Base-by-base conservation (phyloP, 2,797 vertebrate genomes). In the Chaetodon trifasciatus region DNA sequence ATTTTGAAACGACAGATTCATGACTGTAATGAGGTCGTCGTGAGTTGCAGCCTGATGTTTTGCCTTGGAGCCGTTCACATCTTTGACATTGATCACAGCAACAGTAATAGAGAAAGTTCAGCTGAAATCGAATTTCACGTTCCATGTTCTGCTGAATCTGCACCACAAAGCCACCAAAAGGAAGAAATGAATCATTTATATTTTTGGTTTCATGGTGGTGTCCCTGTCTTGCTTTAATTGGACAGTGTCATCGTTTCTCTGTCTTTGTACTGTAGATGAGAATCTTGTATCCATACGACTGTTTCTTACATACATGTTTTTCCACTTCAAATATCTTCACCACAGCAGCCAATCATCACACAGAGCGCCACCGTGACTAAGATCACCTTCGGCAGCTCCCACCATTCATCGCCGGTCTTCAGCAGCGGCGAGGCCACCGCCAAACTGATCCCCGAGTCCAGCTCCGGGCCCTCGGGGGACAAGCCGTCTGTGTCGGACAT, bases 321-420 rank as follows among this genome's bases (percentile, higher is more conserved):
- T 6, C 10, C 32, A 17, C 6, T 1, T 58, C 6, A 11, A 3
- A 21, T 60, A 4, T 72, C 74, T 76, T 28, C 91, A 82, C 93
- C 95, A 61, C 95, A 97, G 94, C 97, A 97, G 93, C 96, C 98
- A 74, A 96, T 97, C 95, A 96, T 97, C 94, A 98, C 96, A 1
- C 97, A 98, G 96, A 97, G 97, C 78, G 96, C 97, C 86, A 96
- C 96, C 12, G 96, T 99, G 95, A 97, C 97, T 79, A 98, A 98
- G 95, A 97, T 99, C 94, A 98, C 96, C 71, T 98, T 97, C 58
- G 98, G 97, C 28, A 92, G 96, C 24, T 91, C 96, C 84, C 96
- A 82, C 84, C 96, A 96, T 86, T 87, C 96, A 16, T 92, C 96
- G 28, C 95, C 96, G 2, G 95, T 96, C 85, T 96, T 97, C 93